Evolutionary conservation across 2,888 invertebrate genomes (phyloP), one percentile per base, ranked within the genome.

Genomic region (Drosophila paracracens): DNA sequence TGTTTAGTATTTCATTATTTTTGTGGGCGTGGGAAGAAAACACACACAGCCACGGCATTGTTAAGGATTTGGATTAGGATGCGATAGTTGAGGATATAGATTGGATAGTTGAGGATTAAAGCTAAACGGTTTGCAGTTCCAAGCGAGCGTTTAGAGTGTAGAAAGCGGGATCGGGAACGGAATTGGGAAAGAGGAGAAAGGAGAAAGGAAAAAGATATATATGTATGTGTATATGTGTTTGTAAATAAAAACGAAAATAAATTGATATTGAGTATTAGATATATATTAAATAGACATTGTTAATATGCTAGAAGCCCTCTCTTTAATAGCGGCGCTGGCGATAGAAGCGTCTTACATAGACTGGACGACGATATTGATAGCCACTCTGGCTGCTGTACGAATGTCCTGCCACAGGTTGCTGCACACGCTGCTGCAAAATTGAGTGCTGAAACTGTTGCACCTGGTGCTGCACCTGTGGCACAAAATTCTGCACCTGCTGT

Each of bases 331-430:
- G 91, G 76, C 89, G 90, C 71, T 88, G 83, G 69, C 91, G 91
- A 60, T 89, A 81, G 67, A 83, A 71, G 76, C 92, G 93, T 79
- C 92, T 90, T 70, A 91, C 82, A 71, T 86, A 90, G 61, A 91
- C 89, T 65, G 93, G 92, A 36, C 92, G 92, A 75, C 91, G 91
- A 79, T 92, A 92, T 51, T 90, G 88, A 62, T 92, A 92, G 61
- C 92, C 92, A 36, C 72, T 76, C 71, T 84, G 87, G 60, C 74
- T 78, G 83, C 62, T 90, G 79, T 76, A 90, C 11, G 79, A 43
- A 56, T 92, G 92, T 51, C 92, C 91, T 10, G 82, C 57, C 58
- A 89, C 18, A 56, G 71, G 59, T 0, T 88, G 89, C 63, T 88
- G 87, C n/a, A 60, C 75, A 13, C 90, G 89, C 65, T 90, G 91